Conservation (phyloP, 2,113 vertebrate genomes). For the Chelonoidis abingdonii region DNA sequence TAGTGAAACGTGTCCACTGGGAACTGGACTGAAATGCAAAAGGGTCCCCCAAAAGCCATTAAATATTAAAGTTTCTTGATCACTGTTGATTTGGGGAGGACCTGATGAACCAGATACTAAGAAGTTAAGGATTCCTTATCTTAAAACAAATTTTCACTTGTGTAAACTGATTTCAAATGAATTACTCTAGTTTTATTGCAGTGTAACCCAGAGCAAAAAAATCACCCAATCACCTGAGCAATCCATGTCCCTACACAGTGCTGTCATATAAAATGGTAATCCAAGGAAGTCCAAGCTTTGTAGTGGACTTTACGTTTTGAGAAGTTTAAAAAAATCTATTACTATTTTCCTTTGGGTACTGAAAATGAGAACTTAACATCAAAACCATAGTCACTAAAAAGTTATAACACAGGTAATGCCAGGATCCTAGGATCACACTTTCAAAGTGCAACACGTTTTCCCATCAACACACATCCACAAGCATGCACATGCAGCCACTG, state of each 20-base stretch:
- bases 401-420: not conserved
- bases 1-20: constrained; percentile 43
- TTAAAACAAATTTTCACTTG: constrained; percentile 30
- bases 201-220: not conserved
- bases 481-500: not conserved
- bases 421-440: not conserved
- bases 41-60: constrained; percentile 47
- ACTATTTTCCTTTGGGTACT: not conserved
- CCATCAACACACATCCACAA: not conserved
- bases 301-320: not conserved
- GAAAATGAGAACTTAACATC: not conserved
- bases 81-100: constrained; percentile 42
- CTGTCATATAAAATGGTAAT: not conserved
- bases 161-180: constrained; percentile 13
- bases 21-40: constrained; percentile 47
- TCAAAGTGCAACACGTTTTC: not conserved
- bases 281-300: accelerated
- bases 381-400: not conserved
- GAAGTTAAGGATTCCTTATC: constrained; percentile 45
- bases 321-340: not conserved
- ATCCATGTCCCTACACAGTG: not conserved
- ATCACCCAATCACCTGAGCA: not conserved
- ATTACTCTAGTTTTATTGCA: not conserved
- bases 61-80: constrained; percentile 47
- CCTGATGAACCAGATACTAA: constrained; percentile 58